These are phyloP conservation scores for Sterrhoptilus dennistouni DNA, from an alignment of 2,113 vertebrate species.

Conservation along the genomic window DNA sequence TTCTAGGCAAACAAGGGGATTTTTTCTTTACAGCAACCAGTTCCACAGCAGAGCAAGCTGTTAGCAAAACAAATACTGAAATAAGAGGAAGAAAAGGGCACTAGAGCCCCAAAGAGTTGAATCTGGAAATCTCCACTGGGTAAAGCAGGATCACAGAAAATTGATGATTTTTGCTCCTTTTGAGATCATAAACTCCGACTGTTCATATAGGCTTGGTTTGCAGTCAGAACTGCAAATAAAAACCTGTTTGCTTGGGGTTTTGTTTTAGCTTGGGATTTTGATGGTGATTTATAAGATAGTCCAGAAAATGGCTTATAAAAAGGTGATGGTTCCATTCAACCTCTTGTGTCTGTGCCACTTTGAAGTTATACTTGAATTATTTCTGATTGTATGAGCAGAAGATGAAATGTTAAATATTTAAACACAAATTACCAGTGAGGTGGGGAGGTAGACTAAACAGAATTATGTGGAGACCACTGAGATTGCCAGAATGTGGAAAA, in stretches of 20 bases:
- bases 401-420: neutral
- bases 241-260: neutral
- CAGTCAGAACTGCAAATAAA: neutral
- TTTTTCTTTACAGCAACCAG: neutral
- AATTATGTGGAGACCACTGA: neutral
- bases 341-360: neutral
- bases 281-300: neutral
- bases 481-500: neutral
- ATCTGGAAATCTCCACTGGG: neutral
- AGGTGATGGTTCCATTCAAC: neutral
- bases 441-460: neutral
- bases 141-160: neutral
- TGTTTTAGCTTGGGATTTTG: neutral
- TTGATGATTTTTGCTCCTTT: neutral
- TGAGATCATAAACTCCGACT: neutral
- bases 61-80: neutral
- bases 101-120: neutral
- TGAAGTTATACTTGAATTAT: neutral
- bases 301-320: neutral
- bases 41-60: neutral
- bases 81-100: neutral
- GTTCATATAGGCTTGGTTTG: neutral
- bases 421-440: neutral
- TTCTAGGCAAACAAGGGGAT: neutral
- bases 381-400: neutral